These are phyloP conservation scores for Dichetophora obliterata DNA, from an alignment of 2,888 invertebrate species.

Conservation along the genomic window DNA sequence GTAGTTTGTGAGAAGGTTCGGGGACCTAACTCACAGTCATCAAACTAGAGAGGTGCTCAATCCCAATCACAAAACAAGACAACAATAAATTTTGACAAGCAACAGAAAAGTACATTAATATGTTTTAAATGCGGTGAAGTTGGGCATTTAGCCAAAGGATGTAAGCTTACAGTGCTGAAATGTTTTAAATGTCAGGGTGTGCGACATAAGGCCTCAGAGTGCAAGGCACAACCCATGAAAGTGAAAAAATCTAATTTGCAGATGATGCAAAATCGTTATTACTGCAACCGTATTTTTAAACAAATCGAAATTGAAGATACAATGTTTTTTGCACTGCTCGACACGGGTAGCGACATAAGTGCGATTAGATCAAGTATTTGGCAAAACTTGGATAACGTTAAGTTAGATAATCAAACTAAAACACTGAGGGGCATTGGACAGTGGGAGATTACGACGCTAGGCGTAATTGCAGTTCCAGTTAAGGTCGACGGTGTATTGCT, in stretches of 20 bases:
- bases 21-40: neutral
- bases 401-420: neutral
- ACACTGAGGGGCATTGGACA: slow-evolving; percentile 37
- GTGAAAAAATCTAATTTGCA: neutral
- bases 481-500: slow-evolving; percentile 36
- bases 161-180: too few species aligned
- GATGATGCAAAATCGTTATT: slow-evolving; percentile 18
- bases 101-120: neutral
- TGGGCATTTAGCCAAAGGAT: neutral
- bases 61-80: neutral
- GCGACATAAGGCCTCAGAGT: too few species aligned
- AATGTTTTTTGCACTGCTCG: slow-evolving; percentile 29
- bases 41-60: slow-evolving; percentile 28
- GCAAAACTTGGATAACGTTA: slow-evolving; percentile 27
- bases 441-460: slow-evolving; percentile 37
- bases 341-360: slow-evolving; percentile 41
- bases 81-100: slow-evolving; percentile 13
- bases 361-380: slow-evolving; percentile 38
- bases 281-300: slow-evolving; percentile 23
- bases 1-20: slow-evolving; percentile 41
- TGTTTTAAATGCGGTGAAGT: slow-evolving; percentile 27
- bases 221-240: neutral
- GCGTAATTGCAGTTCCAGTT: slow-evolving; percentile 31
- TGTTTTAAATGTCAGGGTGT: too few species aligned
- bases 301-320: slow-evolving; percentile 19